These are phyloP conservation scores for Acropternis orthonyx DNA, from an alignment of 2,797 vertebrate genomes.

Conservation along the genomic window DNA sequence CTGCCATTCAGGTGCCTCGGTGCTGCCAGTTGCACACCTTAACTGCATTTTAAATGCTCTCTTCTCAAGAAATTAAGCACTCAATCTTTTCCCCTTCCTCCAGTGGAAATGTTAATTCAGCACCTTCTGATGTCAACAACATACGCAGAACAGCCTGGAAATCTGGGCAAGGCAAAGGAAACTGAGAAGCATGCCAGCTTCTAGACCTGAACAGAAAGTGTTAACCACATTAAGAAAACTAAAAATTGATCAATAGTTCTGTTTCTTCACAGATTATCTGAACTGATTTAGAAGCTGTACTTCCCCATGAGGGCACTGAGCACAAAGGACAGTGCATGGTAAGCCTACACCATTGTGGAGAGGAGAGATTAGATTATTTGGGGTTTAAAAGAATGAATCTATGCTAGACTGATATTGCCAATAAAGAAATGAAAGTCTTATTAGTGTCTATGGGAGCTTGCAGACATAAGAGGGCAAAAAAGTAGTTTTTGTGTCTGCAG, in stretches of 20 bases:
- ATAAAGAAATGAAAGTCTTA: not conserved
- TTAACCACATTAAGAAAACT: not conserved
- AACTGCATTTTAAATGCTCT: conserved; percentile 46
- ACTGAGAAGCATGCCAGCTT: not conserved
- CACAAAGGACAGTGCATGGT: not conserved
- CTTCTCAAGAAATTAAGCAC: conserved; percentile 53
- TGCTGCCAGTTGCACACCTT: not conserved
- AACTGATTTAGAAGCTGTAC: not conserved
- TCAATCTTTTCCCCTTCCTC: conserved; percentile 15
- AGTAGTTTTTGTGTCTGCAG: not conserved
- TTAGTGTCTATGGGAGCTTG: not conserved
- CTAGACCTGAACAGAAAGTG: not conserved
- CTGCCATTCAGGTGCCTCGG: conserved; percentile 22
- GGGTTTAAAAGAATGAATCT: not conserved
- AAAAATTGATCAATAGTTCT: not conserved
- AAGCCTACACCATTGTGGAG: not conserved
- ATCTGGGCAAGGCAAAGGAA: not conserved
- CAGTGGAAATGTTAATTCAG: conserved; percentile 32
- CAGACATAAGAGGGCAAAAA: not conserved
- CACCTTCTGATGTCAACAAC: not conserved
- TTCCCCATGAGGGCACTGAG: not conserved
- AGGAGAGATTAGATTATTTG: not conserved
- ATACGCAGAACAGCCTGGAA: not conserved
- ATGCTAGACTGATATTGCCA: not conserved
- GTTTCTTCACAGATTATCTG: not conserved